A percentile compares a stretch with the other conserved stretches of the same genome.
These are phyloP conservation scores for Sphecodes monilicornis DNA, from an alignment of 2,888 invertebrate genomes.

Conservation along the genomic window DNA sequence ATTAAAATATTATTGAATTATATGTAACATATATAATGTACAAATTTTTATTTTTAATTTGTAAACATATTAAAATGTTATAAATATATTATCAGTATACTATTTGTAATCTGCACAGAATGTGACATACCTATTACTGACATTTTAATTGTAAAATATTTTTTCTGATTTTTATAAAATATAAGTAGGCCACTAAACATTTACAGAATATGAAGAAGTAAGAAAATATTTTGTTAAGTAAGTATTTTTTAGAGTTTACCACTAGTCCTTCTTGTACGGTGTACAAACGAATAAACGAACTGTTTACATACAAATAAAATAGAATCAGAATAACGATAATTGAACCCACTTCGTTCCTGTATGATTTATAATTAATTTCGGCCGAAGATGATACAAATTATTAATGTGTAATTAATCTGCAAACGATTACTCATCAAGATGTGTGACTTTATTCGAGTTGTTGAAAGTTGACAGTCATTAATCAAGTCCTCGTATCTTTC, in stretches of 20 bases:
- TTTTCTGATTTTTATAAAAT: not conserved
- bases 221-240: not conserved
- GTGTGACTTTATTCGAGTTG: not conserved
- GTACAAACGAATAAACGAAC: not conserved
- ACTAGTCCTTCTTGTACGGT: not conserved
- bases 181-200: not conserved
- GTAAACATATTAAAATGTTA: not conserved
- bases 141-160: not conserved
- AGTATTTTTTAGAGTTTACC: not conserved
- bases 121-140: no score
- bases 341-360: no score
- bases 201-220: not conserved
- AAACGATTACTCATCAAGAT: conserved; percentile 8
- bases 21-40: not conserved
- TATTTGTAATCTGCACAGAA: no score
- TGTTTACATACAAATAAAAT: not conserved
- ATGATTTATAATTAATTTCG: conserved; percentile 1
- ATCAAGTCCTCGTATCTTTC: not conserved
- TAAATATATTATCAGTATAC: not conserved
- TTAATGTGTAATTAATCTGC: conserved; percentile 12
- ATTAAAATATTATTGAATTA: not conserved
- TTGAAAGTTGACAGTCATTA: not conserved
- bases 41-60: not conserved
- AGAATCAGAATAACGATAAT: not conserved
- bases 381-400: not conserved